These are phyloP conservation scores for Caenorhabditis uteleia DNA, from an alignment of 2,888 invertebrate genomes.

Conservation along the genomic window DNA sequence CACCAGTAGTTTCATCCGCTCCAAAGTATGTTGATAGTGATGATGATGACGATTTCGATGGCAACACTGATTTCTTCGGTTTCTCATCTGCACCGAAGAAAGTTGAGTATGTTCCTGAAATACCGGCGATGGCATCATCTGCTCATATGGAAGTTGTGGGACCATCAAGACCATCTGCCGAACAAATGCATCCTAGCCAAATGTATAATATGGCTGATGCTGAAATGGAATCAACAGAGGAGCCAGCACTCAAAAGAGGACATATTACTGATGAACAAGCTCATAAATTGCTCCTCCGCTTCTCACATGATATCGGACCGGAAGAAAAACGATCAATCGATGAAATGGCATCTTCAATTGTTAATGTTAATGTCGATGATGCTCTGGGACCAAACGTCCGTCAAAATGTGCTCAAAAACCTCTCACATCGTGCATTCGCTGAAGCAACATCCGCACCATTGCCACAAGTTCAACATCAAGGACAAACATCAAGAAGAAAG, in stretches of 20 bases:
- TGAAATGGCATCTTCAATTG: constrained; percentile 55
- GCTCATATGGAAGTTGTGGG: constrained; percentile 42
- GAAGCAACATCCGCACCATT: constrained; percentile 39
- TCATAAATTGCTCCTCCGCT: constrained; percentile 43
- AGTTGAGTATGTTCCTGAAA: constrained; percentile 1
- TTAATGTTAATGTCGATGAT: constrained; percentile 65
- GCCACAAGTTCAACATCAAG: constrained; percentile 34
- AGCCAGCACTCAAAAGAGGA: constrained; percentile 5
- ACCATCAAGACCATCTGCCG: constrained; percentile 41
- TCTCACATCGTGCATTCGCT: constrained; percentile 50
- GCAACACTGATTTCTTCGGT: constrained; percentile 47
- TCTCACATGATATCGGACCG: constrained; percentile 50
- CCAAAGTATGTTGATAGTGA: constrained; percentile 12
- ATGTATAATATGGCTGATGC: constrained; percentile 34
- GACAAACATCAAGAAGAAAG: constrained; percentile 61
- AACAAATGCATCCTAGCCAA: constrained; percentile 38
- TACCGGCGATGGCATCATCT: constrained; percentile 34
- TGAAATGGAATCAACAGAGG: constrained; percentile 10
- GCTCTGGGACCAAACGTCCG: constrained; percentile 64
- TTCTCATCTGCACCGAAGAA: constrained; percentile 24
- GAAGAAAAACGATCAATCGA: constrained; percentile 49
- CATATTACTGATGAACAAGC: constrained; percentile 34
- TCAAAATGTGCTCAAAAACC: constrained; percentile 57
- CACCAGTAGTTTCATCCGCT: background rate
- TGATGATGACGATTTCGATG: constrained; percentile 37